Conservation (phyloP, 2,888 invertebrate genomes). For the Cataglyphis livida region DNA sequence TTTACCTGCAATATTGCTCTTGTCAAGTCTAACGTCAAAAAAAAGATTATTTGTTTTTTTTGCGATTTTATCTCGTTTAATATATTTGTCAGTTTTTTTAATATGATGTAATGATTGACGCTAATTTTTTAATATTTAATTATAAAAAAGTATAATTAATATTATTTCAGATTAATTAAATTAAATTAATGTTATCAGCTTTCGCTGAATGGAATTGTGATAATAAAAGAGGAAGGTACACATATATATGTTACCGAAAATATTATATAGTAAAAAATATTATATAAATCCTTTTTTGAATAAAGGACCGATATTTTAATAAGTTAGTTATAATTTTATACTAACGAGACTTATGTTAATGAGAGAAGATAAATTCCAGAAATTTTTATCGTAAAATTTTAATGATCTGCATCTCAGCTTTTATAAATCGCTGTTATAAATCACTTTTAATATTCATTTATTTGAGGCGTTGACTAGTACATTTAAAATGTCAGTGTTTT, state of each 20-base stretch:
- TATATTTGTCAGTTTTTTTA: not conserved
- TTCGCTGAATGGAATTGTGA: not conserved
- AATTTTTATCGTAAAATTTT: not conserved
- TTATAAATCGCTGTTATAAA: not conserved
- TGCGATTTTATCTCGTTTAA: not conserved
- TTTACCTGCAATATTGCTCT: not conserved
- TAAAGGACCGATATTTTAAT: conserved; percentile 7
- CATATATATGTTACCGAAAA: not conserved
- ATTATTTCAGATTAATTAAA: not conserved
- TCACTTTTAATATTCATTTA: not conserved
- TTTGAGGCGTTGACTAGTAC: conserved; percentile 9
- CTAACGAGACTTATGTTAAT: not conserved
- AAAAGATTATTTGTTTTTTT: not conserved
- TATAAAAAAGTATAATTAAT: not conserved
- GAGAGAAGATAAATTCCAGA: not conserved
- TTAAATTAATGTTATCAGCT: not conserved
- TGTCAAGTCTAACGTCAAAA: not conserved
- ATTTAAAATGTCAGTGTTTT: conserved; percentile 23
- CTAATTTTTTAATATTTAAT: conserved; percentile 3
- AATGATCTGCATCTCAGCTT: not conserved
- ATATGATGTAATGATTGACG: not conserved
- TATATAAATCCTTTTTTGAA: not conserved
- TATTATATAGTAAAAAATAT: not conserved
- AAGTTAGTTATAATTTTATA: not conserved
- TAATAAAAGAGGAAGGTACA: not conserved